Conservation (phyloP, 2,113 vertebrate genomes). For the Pygoscelis antarcticus region DNA sequence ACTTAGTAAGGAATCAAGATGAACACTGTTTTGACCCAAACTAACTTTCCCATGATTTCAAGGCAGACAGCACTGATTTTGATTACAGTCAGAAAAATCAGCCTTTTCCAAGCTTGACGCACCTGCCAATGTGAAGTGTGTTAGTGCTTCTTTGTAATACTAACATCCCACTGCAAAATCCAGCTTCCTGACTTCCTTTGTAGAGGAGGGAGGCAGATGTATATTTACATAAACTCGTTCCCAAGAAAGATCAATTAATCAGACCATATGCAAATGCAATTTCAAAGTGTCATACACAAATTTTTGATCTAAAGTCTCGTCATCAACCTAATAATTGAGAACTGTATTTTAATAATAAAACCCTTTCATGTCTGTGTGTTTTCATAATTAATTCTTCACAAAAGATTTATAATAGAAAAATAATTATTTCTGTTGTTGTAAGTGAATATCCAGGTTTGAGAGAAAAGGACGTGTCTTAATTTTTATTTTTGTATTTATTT, state of each 20-base stretch:
- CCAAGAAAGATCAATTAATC: neutral
- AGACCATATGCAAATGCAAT: neutral
- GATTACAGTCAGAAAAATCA: neutral
- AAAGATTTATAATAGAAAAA: neutral
- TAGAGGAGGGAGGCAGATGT: neutral
- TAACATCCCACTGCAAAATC: neutral
- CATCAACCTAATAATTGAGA: neutral
- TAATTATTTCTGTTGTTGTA: neutral
- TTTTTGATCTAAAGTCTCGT: neutral
- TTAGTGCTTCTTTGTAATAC: neutral
- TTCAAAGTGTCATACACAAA: neutral
- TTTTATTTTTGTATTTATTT: neutral
- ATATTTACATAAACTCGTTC: neutral
- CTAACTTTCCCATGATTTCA: neutral
- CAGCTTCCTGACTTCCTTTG: neutral
- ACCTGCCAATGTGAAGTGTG: neutral
- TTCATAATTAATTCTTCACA: neutral
- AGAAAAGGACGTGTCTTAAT: neutral
- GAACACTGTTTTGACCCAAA: neutral
- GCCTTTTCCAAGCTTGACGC: neutral
- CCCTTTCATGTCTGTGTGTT: neutral
- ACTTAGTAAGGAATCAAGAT: neutral
- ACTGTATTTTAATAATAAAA: neutral
- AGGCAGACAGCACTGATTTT: neutral
- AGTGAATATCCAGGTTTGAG: neutral